Conservation (phyloP, 1,140 invertebrate genomes). For the Drosophila nebulosa region DNA sequence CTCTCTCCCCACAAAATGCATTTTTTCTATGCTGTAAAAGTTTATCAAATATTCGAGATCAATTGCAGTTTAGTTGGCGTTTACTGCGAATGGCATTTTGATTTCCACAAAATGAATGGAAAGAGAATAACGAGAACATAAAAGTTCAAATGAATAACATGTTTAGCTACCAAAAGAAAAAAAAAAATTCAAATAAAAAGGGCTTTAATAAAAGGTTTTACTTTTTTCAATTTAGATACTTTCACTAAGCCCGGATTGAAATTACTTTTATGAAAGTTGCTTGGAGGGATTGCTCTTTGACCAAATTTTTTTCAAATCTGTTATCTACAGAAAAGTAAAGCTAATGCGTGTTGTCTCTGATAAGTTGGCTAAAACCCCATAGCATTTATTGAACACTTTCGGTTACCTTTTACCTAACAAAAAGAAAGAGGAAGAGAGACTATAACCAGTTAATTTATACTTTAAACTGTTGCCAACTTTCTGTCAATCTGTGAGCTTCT, state of each 20-base stretch:
- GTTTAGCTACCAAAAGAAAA: neutral
- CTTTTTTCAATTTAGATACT: too few relatives aligned
- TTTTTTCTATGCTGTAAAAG: constrained; percentile 4
- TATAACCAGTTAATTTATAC: constrained; percentile 9
- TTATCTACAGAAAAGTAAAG: too few relatives aligned
- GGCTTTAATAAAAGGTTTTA: neutral
- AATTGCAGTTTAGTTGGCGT: neutral
- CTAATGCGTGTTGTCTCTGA: too few relatives aligned
- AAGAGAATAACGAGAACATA: neutral
- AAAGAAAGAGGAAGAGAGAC: too few relatives aligned
- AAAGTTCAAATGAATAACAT: neutral
- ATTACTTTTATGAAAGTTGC: too few relatives aligned
- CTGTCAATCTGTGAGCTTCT: constrained; percentile 27
- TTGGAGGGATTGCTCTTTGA: too few relatives aligned
- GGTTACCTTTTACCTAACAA: neutral
- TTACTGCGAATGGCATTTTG: neutral
- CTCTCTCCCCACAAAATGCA: neutral
- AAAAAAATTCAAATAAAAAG: neutral
- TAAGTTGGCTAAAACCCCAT: too few relatives aligned
- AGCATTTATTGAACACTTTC: too few relatives aligned
- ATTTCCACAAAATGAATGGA: neutral
- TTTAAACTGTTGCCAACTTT: constrained; percentile 24
- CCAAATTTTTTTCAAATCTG: too few relatives aligned
- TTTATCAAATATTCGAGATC: neutral
- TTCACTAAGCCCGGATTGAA: too few relatives aligned